Evolutionary conservation across 1,140 invertebrate species (phyloP), one percentile per base, ranked within the genome.

Genomic region (Sarcophaga peregrina): DNA sequence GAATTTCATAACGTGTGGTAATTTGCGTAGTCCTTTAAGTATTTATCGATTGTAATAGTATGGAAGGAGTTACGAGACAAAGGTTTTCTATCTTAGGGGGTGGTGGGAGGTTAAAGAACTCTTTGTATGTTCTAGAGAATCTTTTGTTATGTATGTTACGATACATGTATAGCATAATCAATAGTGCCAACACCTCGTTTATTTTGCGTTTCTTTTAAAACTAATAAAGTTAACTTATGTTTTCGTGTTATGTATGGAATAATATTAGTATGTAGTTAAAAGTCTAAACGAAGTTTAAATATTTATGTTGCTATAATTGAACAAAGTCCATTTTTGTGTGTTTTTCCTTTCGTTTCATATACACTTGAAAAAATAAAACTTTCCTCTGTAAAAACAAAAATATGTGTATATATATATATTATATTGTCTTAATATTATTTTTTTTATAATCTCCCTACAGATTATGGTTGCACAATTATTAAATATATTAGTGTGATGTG

Each of bases 101-200:
- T 8, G n/a, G 62, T 17, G 20, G 62, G 62, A 68, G 62, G 17
- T n/a, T n/a, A 4, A n/a, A 58, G 15, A 58, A 37, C 25, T 37
- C 25, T n/a, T n/a, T 58, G 15, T 58, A n/a, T 20, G 62, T 68
- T 68, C n/a, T 78, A 52, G 50, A 78, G 47, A 20, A 50, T 78
- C 75, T 78, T 78, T 17, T 20, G 25, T 10, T 50, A 25, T 6
- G 11, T 20, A 50, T 6, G 11, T 11, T 46, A 78, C 50, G 75
- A 52, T 25, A 37, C 47, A 47, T 50, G 48, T 48, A 50, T 50
- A 78, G 47, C 75, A 78, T 78, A 78, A 78, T 78, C 75, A 50
- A 78, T 78, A 78, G 75, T 78, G 75, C 75, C 75, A 78, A 78
- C 75, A 78, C 75, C 75, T 78, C 75, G 75, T 78, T 78, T 75